Conservation (phyloP, 2,113 vertebrate species). For the Barbus barbus region DNA sequence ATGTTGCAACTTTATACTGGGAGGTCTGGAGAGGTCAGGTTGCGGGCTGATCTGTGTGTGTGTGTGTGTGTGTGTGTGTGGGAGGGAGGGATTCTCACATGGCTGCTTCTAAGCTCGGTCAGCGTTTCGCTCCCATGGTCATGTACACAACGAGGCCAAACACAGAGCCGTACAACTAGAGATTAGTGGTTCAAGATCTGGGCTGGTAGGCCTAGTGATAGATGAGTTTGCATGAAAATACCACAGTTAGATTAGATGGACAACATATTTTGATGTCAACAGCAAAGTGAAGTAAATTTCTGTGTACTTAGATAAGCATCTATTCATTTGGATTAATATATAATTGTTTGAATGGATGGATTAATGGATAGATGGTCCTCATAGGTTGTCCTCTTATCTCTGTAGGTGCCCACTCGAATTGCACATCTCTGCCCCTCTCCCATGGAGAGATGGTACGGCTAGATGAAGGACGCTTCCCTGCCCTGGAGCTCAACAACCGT, state of each 20-base stretch:
- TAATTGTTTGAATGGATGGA: background rate
- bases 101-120: constrained; percentile 43
- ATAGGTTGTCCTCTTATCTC: constrained; percentile 55
- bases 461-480: constrained; percentile 93
- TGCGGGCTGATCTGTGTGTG: background rate
- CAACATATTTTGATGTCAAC: background rate
- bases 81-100: constrained; percentile 22
- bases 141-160: background rate
- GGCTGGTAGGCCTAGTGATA: background rate
- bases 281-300: background rate
- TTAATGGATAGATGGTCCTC: constrained; percentile 2
- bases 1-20: background rate
- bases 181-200: background rate
- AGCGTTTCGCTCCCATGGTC: constrained; percentile 44
- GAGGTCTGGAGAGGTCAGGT: background rate
- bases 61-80: constrained; percentile 5
- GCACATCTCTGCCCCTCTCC: constrained; percentile 81
- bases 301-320: background rate
- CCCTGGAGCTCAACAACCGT: constrained; percentile 95
- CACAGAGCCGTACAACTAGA: background rate
- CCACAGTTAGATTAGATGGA: background rate
- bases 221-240: background rate
- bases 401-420: constrained; percentile 85
- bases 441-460: constrained; percentile 96
- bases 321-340: background rate